Evolutionary conservation across 2,797 vertebrate genomes (phyloP).

Genomic region (Amblyopsis hoosieri): DNA sequence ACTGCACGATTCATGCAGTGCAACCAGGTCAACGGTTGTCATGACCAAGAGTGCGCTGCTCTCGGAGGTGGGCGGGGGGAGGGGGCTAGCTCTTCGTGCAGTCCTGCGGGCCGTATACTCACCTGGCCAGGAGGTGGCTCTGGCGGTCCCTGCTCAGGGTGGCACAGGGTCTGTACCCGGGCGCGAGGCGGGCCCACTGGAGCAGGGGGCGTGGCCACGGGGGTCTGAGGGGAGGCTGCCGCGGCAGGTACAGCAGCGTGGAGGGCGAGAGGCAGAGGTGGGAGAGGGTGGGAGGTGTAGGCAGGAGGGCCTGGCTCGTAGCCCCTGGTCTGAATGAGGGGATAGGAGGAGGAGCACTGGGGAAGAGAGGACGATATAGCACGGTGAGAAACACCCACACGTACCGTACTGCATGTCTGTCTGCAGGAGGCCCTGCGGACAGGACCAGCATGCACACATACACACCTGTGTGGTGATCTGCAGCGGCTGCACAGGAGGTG

Average conservation of each 20-base stretch:
- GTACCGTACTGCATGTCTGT: neutral
- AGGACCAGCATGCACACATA: constrained; percentile 3
- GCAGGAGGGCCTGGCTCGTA: constrained; percentile 79
- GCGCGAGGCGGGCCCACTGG: constrained; percentile 49
- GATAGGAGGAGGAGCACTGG: constrained; percentile 88
- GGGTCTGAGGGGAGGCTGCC: constrained; percentile 62
- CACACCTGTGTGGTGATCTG: constrained; percentile 75
- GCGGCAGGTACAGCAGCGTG: constrained; percentile 43
- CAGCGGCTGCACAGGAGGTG: constrained; percentile 65
- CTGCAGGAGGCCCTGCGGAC: neutral
- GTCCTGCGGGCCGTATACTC: constrained; percentile 58
- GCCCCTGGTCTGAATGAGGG: constrained; percentile 82
- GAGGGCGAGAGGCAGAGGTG: constrained; percentile 63
- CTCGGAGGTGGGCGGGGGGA: no score
- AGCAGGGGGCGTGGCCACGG: constrained; percentile 54
- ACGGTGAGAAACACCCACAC: constrained; percentile 54
- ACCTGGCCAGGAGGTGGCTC: constrained; percentile 73
- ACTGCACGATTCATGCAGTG: no score
- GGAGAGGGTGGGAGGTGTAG: constrained; percentile 72
- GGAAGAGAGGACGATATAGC: constrained; percentile 71
- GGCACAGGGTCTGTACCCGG: constrained; percentile 65
- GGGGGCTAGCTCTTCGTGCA: no score
- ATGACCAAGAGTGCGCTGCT: no score
- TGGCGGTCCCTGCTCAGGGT: constrained; percentile 71
- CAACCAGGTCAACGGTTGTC: no score